Evolutionary conservation across 1,140 invertebrate genomes (phyloP).

Genomic region (Philotrypesis tridentata): DNA sequence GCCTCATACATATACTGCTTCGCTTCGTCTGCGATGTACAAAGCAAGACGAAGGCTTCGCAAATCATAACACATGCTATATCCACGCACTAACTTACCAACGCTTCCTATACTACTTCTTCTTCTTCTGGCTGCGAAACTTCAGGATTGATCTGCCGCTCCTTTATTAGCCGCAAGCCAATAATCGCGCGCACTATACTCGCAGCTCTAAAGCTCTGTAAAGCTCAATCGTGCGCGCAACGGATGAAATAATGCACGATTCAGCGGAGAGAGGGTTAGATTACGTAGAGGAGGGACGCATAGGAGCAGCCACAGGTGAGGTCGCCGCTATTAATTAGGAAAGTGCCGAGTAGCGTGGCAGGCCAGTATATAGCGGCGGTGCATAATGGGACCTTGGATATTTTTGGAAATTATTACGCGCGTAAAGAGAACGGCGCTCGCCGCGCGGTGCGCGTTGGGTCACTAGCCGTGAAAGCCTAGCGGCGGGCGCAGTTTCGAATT

Average conservation of each 20-base stretch:
- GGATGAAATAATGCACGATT: not conserved
- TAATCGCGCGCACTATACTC: too few relatives aligned
- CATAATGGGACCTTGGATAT: constrained; percentile 50
- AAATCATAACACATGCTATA: too few relatives aligned
- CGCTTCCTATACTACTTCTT: too few relatives aligned
- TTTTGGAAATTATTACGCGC: constrained; percentile 48
- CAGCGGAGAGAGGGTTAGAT: not conserved
- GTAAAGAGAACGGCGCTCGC: constrained; percentile 7
- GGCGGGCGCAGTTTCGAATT: constrained; percentile 8
- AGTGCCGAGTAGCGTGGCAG: not conserved
- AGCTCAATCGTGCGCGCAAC: too few relatives aligned
- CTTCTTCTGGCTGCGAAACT: too few relatives aligned
- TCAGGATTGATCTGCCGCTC: too few relatives aligned
- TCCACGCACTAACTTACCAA: too few relatives aligned
- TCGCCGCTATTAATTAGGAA: not conserved
- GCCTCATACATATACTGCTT: too few relatives aligned
- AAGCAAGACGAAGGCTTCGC: too few relatives aligned
- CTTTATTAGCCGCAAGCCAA: too few relatives aligned
- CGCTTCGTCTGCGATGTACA: too few relatives aligned
- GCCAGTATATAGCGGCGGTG: not conserved
- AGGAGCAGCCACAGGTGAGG: not conserved
- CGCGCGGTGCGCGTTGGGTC: constrained; percentile 15
- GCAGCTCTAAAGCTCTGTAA: too few relatives aligned
- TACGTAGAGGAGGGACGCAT: not conserved
- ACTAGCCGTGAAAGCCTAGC: constrained; percentile 42